Evolutionary conservation across 37 sponge, comb jelly and placozoan genomes (phyloP).

Genomic region (Chondrilla cf. caribensis): DNA sequence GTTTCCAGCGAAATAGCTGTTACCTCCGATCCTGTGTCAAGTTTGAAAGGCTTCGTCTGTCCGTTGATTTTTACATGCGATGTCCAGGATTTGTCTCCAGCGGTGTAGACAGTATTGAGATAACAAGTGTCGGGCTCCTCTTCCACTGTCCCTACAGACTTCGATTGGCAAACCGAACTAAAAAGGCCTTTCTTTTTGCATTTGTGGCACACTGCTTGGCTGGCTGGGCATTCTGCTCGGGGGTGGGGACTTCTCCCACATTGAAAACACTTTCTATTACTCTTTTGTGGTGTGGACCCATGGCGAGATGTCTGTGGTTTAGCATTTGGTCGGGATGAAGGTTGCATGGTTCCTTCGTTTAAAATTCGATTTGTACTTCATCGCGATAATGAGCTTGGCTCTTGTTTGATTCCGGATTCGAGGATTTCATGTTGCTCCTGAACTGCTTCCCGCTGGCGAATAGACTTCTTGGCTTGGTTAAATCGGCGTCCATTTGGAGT

Average conservation of each 20-base stretch:
- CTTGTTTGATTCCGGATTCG: no score
- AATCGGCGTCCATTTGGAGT: neutral
- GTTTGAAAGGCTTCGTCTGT: slow-evolving; percentile 31
- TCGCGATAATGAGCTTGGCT: no score
- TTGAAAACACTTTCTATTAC: neutral
- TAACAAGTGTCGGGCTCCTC: slow-evolving; percentile 10
- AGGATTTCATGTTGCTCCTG: neutral
- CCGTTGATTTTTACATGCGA: slow-evolving; percentile 6
- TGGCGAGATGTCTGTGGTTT: no score
- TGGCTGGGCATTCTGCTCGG: neutral
- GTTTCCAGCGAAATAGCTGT: slow-evolving; percentile 36
- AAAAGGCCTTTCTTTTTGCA: neutral
- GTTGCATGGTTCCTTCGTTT: no score
- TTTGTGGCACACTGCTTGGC: neutral
- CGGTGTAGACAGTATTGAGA: slow-evolving; percentile 5
- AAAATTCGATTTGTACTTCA: no score
- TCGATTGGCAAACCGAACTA: neutral
- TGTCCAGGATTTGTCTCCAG: slow-evolving; percentile 24
- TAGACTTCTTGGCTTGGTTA: neutral
- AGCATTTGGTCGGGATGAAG: no score
- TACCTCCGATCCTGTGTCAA: slow-evolving; percentile 67
- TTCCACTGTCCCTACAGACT: neutral
- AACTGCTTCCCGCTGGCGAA: neutral
- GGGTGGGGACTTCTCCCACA: neutral
- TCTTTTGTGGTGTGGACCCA: no score